Evolutionary conservation across 2,113 vertebrate species (phyloP), one percentile per base, ranked within the genome.

Genomic region (Excalfactoria chinensis): DNA sequence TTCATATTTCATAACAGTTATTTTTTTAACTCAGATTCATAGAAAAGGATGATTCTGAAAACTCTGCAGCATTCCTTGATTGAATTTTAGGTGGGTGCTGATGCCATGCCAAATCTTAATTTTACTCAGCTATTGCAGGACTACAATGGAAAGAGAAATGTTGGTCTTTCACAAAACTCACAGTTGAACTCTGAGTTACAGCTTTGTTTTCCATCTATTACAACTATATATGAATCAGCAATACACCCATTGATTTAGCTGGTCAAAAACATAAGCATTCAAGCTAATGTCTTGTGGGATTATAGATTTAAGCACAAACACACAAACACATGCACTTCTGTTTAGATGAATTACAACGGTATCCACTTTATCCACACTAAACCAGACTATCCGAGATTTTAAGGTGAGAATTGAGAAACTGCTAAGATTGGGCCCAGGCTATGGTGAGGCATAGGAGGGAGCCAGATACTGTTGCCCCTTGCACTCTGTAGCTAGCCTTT

Each of bases 251-350:
- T 85, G 40, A 76, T 7, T 80, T 68, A 56, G 21, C 30, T 88
- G 20, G 18, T 62, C 80, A 81, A 71, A 86, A 91, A 68, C 23
- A 14, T 66, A 79, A 84, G 58, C 44, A 59, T 44, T 81, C 70
- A 37, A 55, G 44, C 30, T 84, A 88, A 76, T 82, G 82, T 93
- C 32, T 82, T 84, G 86, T 49, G 81, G 74, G 67, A 89, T 88
- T 84, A 82, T 44, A 32, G 59, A 9, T 19, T 86, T 72, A 62
- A 81, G 55, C 48, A 41, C 53, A 37, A 85, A 48, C 41, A 37
- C 60, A 68, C n/a, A 72, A 89, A 78, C 64, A 25, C 20, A 34
- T 16, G 41, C 19, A 9, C 23, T 69, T 63, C 34, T 87, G 43
- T 37, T 91, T 86, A 0, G 0, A 44, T 62, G 69, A 60, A 69